Percentiles rank a stretch among this genome's conserved stretches.
phyloP scores from a whole-genome alignment of 2,888 invertebrate species.

The Cabera pusaria region DNA sequence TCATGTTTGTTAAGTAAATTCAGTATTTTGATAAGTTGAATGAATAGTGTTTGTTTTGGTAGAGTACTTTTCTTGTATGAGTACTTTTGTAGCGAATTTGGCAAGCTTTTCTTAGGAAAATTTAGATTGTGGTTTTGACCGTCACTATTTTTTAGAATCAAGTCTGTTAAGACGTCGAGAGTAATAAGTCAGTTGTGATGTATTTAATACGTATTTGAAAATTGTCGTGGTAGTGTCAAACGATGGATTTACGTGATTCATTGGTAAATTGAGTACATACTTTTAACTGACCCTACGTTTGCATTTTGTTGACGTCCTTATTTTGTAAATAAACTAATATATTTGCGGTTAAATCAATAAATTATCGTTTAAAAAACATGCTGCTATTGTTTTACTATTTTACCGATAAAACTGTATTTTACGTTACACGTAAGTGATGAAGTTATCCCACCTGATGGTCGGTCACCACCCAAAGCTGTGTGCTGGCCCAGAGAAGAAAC shows the following conservation, averaged over 20 bases:
- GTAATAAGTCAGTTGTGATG: constrained; percentile 26
- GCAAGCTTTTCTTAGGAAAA: constrained; percentile 50
- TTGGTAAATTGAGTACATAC: constrained; percentile 24
- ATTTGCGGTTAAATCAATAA: constrained; percentile 81
- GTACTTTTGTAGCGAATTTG: constrained; percentile 64
- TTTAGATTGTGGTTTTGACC: constrained; percentile 45
- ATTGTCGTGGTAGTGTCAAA: constrained; percentile 8
- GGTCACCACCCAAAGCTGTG: no score
- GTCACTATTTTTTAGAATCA: constrained; percentile 31
- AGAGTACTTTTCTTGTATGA: constrained; percentile 62
- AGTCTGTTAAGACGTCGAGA: constrained; percentile 37
- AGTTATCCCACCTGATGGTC: no score
- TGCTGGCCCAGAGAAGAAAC: no score
- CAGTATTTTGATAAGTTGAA: constrained; percentile 74
- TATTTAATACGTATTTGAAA: constrained; percentile 25
- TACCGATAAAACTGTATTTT: no score
- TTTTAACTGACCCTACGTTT: constrained; percentile 63
- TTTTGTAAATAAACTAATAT: constrained; percentile 81
- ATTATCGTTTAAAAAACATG: constrained; percentile 79
- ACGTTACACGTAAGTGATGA: no score
- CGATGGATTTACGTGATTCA: no score
- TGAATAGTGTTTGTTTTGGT: constrained; percentile 54
- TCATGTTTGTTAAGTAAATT: constrained; percentile 63
- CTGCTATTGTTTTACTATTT: no score
- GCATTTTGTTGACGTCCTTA: constrained; percentile 79